Percentiles rank a stretch among this genome's conserved stretches.
phyloP scores from a whole-genome alignment of 2,113 vertebrate species.

The Macrotus californicus region DNA sequence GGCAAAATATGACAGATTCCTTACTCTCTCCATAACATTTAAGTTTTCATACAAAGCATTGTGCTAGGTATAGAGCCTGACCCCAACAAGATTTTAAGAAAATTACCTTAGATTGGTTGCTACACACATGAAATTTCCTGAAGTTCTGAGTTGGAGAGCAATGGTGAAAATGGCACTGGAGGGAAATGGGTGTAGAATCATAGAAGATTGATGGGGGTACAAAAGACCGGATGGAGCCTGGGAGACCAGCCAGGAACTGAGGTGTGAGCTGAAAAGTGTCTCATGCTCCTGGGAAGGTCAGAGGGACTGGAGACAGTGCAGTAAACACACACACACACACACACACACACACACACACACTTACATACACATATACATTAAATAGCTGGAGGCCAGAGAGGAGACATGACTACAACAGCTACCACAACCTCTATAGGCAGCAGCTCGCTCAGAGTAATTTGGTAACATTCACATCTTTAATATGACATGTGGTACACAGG shows the following conservation, averaged over 20 bases:
- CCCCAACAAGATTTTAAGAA: not conserved
- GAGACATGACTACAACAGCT: not conserved
- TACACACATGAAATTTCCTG: not conserved
- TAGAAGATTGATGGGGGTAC: not conserved
- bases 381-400: not conserved
- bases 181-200: not conserved
- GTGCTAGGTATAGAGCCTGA: not conserved
- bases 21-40: not conserved
- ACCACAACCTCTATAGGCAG: not conserved
- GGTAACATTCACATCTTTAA: not conserved
- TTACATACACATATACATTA: not conserved
- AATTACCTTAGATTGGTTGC: not conserved
- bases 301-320: not conserved
- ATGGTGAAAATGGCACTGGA: not conserved
- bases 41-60: not conserved
- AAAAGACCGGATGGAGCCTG: not conserved
- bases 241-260: conserved; percentile 26
- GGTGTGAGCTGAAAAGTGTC: conserved; percentile 18
- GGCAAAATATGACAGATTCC: not conserved
- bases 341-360: too few relatives aligned
- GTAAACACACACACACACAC: not conserved
- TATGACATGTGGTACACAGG: not conserved
- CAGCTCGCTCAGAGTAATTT: not conserved
- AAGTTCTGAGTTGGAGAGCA: not conserved
- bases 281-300: conserved; percentile 17